Percentiles rank a stretch among this genome's conserved stretches.
Conservation (phyloP, 2,797 vertebrate genomes). For the Acanthornis magna region DNA sequence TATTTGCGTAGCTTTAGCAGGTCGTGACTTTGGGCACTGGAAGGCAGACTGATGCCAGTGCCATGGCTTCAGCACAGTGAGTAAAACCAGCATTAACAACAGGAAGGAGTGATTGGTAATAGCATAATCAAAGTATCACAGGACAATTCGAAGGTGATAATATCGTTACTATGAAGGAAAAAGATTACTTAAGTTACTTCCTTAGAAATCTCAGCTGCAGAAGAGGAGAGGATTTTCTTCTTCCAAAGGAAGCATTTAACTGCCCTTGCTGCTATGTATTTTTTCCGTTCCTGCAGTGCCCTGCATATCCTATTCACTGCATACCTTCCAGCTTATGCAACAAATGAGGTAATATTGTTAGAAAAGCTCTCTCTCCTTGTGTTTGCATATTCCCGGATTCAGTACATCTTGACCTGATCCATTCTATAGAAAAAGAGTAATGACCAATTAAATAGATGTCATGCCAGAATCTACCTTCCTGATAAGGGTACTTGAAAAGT, state of each 20-base stretch:
- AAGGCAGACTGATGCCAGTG: background rate
- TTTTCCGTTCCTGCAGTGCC: background rate
- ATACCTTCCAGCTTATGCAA: background rate
- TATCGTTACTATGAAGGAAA: background rate
- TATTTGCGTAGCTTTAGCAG: background rate
- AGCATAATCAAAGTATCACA: background rate
- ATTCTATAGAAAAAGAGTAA: background rate
- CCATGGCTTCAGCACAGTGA: background rate
- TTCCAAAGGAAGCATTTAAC: background rate
- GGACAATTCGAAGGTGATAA: background rate
- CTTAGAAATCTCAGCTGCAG: background rate
- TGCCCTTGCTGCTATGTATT: background rate
- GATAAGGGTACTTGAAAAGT: background rate
- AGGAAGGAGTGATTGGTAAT: background rate
- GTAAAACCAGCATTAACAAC: background rate
- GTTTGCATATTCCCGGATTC: rapidly evolving
- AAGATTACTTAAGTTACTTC: background rate
- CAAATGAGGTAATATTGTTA: background rate
- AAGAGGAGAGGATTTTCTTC: background rate
- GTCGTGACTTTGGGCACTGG: background rate
- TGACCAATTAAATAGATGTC: background rate
- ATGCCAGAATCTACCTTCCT: background rate
- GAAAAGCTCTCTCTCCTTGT: background rate
- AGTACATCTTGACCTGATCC: background rate
- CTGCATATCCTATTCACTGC: background rate